A percentile compares a stretch with the other conserved stretches of the same genome.
These are phyloP conservation scores for Gymnothorax javanicus DNA, from an alignment of 2,797 vertebrate species.

Conservation along the genomic window DNA sequence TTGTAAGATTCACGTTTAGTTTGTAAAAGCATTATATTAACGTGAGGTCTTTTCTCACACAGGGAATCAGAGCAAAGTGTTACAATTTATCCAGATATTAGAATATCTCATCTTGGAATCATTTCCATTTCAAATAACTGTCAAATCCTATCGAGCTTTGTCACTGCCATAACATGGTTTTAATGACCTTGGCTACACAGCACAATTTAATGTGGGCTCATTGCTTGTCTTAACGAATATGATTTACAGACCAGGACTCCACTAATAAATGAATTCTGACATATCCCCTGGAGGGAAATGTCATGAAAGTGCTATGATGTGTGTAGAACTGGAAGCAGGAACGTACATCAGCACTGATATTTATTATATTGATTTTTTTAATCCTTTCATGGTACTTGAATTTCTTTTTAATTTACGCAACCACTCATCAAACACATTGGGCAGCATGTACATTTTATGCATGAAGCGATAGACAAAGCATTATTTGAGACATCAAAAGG, in stretches of 20 bases:
- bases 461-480: background rate
- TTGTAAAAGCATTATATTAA: background rate
- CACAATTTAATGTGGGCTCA: conserved; percentile 5
- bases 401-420: background rate
- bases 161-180: background rate
- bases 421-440: background rate
- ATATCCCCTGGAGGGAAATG: background rate
- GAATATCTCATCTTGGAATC: background rate
- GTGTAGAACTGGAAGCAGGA: background rate
- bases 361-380: background rate
- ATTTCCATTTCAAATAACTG: conserved; percentile 6
- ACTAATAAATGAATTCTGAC: background rate
- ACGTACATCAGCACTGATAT: background rate
- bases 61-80: background rate
- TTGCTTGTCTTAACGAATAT: background rate
- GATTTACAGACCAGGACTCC: background rate
- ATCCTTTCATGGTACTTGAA: background rate
- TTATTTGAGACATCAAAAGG: background rate
- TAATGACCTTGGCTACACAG: background rate
- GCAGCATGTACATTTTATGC: background rate
- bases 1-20: background rate
- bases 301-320: background rate
- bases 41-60: background rate
- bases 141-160: background rate
- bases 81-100: background rate